A percentile compares a stretch with the other conserved stretches of the same genome.
phyloP scores from a whole-genome alignment of 2,113 vertebrate species.

The Poeciliopsis retropinna region DNA sequence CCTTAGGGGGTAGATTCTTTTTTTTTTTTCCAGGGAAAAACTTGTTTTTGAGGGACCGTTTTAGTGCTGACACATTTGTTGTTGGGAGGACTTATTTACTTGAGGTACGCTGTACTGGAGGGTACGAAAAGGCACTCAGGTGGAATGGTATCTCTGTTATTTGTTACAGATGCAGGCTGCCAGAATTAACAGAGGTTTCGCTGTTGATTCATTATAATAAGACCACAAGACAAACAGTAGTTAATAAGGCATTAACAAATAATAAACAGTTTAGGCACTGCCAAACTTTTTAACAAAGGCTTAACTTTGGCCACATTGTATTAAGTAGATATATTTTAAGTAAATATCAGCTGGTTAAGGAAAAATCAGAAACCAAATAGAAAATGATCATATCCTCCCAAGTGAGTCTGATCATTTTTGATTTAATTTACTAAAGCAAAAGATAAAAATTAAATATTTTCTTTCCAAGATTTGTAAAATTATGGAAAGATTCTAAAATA shows the following conservation, averaged over 20 bases:
- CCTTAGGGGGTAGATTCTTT: constrained; percentile 61
- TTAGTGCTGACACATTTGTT: constrained; percentile 64
- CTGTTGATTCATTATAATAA: not conserved
- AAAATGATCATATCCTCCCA: not conserved
- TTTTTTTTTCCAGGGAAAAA: constrained; percentile 17
- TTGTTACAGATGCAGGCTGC: constrained; percentile 46
- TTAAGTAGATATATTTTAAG: not conserved
- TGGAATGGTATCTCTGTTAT: constrained; percentile 44
- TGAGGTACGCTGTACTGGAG: constrained; percentile 54
- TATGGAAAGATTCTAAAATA: too few relatives aligned
- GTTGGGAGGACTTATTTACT: constrained; percentile 62
- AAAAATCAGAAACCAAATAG: too few relatives aligned
- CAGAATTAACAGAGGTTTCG: constrained; percentile 34
- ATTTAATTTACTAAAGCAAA: not conserved
- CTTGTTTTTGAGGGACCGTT: constrained; percentile 47
- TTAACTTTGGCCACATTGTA: not conserved
- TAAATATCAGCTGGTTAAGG: not conserved
- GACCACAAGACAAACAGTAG: not conserved
- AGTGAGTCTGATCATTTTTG: not conserved
- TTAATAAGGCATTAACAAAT: too few relatives aligned
- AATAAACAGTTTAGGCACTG: not conserved
- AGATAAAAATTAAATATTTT: not conserved
- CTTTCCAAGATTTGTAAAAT: not conserved
- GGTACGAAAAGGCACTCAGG: constrained; percentile 28
- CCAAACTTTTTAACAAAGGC: not conserved